Evolutionary conservation across 2,113 vertebrate genomes (phyloP), one percentile per base, ranked within the genome.

Genomic region (Tragelaphus scriptus): DNA sequence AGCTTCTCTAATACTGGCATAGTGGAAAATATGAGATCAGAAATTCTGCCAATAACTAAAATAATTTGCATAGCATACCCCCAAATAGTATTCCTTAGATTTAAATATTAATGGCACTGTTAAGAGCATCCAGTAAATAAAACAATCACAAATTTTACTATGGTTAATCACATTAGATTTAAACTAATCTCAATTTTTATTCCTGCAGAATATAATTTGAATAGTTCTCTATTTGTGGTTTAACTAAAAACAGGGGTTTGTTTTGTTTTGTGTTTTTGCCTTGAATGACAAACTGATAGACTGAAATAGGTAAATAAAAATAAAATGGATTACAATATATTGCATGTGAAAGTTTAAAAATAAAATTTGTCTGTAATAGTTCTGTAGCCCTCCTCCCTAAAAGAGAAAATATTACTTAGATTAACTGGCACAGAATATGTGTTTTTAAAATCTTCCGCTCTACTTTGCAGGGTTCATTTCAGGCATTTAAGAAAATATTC

Each of bases 91-190:
- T 30, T 80, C 16, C 47, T 81, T 81, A 81, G 32, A 89, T 79
- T 94, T 97, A 93, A 87, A 58, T 91, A 94, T 77, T 95, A 56
- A 93, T 87, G 63, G 71, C 16, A 91, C 71, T 95, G 36, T 85
- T 86, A 89, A 71, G 5, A 95, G 51, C 11, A 93, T 15, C 94
- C 23, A 85, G 49, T 40, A 95, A 96, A 92, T 51, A 93, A 93
- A 77, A 21, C 63, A 94, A 80, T 94, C 61, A 93, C 19, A 90
- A 94, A 55, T 92, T 58, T 92, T 86, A 95, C 77, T 82, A 32
- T 58, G 19, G 53, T 44, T 94, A 97, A 93, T 88, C 47, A 95
- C 14, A 56, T 61, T 85, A 65, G 11, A 94, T 61, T 91, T 95
- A 91, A 97, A 96, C 65, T 79, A 97, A 28, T 28, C 28, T 85